Base-by-base conservation (phyloP, 2,797 vertebrate genomes). In the Apogon talboti region DNA sequence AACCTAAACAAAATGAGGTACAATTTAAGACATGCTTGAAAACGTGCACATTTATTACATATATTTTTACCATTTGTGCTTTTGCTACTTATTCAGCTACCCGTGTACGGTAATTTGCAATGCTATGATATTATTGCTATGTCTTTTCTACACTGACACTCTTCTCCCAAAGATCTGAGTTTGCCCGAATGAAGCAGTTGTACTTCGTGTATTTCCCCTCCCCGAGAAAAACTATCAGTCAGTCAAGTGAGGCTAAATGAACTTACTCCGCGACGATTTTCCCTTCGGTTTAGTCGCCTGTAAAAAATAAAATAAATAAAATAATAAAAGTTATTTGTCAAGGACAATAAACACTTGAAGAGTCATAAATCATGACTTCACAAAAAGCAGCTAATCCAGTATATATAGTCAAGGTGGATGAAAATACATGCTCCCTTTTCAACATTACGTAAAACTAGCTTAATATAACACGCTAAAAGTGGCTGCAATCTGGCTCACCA, bases 181-280 rank as follows among this genome's bases (percentile, higher is more conserved):
- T 8, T 35, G 33, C 4, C 9, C 33, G 9, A 35, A 35, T 35
- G 33, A 8, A 10, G 2, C 33, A 35, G 33, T 13, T 42, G 21
- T 56, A 3, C 7, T 24, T 35, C 14, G 18, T 4, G 24, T 21
- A 3, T n/a, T 3, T 59, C 6, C 6, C 3, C 41, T 8, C 14
- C n/a, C 42, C 3, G 4, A 10, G 33, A 9, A 3, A 12, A 63
- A 38, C 10, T 6, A 0, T 3, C 6, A 2, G 59, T 21, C 0
- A 40, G 58, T 49, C 1, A 64, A 55, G 38, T 4, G n/a, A 66
- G 24, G 51, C 13, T 16, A 2, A 2, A 12, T 1, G 2, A 19
- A 89, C 94, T 73, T 77, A 98, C 96, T 89, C 90, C 88, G 89
- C 12, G 89, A 68, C 46, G 81, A 57, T 66, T 88, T 95, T 11